Conservation (phyloP, 2,888 invertebrate species). For the Spodoptera littoralis region DNA sequence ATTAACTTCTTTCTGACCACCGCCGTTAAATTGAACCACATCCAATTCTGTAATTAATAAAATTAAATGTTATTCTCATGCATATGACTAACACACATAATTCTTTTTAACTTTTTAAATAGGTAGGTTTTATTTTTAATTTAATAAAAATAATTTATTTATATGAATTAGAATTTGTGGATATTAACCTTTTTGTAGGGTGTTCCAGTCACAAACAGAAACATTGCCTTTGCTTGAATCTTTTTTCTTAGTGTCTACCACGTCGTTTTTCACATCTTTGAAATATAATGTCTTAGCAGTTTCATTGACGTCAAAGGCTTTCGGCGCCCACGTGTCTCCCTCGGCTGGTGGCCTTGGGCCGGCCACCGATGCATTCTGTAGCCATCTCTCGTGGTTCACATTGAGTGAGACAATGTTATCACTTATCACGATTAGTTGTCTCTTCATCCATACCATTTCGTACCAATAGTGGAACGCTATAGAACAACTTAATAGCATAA, state of each 20-base stretch:
- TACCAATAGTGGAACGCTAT: slow-evolving; percentile 84
- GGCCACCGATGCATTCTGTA: slow-evolving; percentile 72
- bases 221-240: slow-evolving; percentile 65
- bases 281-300: slow-evolving; percentile 74
- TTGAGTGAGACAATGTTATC: slow-evolving; percentile 76
- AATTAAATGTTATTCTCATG: slow-evolving; percentile 23
- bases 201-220: slow-evolving; percentile 65
- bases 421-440: slow-evolving; percentile 76
- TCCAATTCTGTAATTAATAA: slow-evolving; percentile 72
- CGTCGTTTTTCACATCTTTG: slow-evolving; percentile 79
- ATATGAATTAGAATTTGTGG: no score
- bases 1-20: slow-evolving; percentile 71
- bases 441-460: slow-evolving; percentile 79
- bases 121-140: not conserved
- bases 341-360: slow-evolving; percentile 57
- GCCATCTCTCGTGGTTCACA: slow-evolving; percentile 67
- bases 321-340: slow-evolving; percentile 67
- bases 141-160: no score
- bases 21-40: slow-evolving; percentile 84
- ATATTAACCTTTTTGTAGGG: slow-evolving; percentile 74
- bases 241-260: slow-evolving; percentile 80
- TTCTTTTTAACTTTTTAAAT: slow-evolving; percentile 28
- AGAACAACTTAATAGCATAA: slow-evolving; percentile 79
- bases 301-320: slow-evolving; percentile 64
- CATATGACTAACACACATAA: slow-evolving; percentile 9